Evolutionary conservation across 35 echinoderm and acorn worm genomes (phyloP), one percentile per base, ranked within the genome.

Genomic region (Lytechinus variegatus): DNA sequence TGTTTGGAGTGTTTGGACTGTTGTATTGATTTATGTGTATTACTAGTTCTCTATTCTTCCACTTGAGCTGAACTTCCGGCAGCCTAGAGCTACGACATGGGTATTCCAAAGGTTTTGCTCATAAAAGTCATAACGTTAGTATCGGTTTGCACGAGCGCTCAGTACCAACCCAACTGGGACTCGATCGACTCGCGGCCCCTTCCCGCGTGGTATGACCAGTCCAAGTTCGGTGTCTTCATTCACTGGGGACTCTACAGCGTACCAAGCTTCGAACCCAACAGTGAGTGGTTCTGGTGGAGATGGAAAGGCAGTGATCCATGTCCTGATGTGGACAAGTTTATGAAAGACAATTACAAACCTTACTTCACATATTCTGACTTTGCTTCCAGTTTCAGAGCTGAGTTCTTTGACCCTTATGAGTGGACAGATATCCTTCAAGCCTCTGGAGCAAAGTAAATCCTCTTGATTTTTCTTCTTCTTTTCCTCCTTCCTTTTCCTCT

Each of bases 211-310:
- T 98, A 97, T 54, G 97, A 98, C 21, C 94, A 98, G 29, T 95
- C 96, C 52, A 99, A 99, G 89, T 94, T 99, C 94, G 98, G 98
- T 28, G 96, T 99, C 27, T 97, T 99, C 51, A 95, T 99, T 51
- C 98, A 99, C 54, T 99, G 98, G 98, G 97, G 98, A 24, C 96
- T 99, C 10, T 97, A 94, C 87, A 94, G 94, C 54, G 98, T 99
- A 19, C 98, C 98, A 6, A 97, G 98, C 21, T 98, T 96, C 66
- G 71, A 93, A 11, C 96, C 97, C 11, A 44, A 44, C 33, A 44
- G 33, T 44, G 98, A 97, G 56, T 99, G 98, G 97, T 97, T 97
- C 72, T 99, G 97, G 97, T 97, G 95, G 96, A 19, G 97, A 53
- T 99, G 97, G 97, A 87, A 97, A 89, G 97, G 94, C 52, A 33